Base-by-base conservation (phyloP, 2,797 vertebrate genomes). In the Anniella stebbinsi region DNA sequence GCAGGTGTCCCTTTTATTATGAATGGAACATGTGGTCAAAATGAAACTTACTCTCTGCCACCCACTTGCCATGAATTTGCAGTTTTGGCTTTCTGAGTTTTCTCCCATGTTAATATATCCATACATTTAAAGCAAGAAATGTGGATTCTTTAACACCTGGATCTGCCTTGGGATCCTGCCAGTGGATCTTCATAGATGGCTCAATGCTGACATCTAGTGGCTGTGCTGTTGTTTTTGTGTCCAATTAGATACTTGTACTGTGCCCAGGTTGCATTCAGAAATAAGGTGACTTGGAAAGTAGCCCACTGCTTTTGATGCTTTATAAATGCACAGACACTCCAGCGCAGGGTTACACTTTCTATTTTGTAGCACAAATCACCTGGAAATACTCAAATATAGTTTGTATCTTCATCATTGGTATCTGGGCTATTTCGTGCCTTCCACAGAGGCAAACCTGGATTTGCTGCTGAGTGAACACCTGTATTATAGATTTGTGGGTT, bases 131-230 rank as follows among this genome's bases (percentile, higher is more conserved):
- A 17, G 69, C 25, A 7, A 63, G 51, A 57, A 85, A 17, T 69
- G 45, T 51, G 33, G 13, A 36, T 76, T 12, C 54, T 88, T 30
- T 87, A 63, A 25, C 1, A 45, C 6, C 54, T 21, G 15, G 11
- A 57, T 60, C 36, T 51, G 60, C n/a, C 33, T 76, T 45, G 51
- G 11, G 15, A 30, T 63, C 13, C 30, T 80, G 13, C 30, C 30
- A 13, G n/a, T 13, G 23, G 10, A 48, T 28, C 33, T n/a, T 67
- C 51, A 25, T 63, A 18, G 1, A 36, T 21, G 54, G 81, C 92
- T 93, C 92, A 93, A 94, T 95, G 93, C 93, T 93, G 95, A 94
- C 94, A 10, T 94, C 1, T 92, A 90, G 96, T 93, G 95, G 94
- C 88, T 91, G 11, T 11, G 13, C 30, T 73, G 1, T 87, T 13